Percentiles rank a stretch among this genome's conserved stretches.
Evolutionary conservation across 2,113 vertebrate species (phyloP).

Genomic region (Pandion haliaetus): DNA sequence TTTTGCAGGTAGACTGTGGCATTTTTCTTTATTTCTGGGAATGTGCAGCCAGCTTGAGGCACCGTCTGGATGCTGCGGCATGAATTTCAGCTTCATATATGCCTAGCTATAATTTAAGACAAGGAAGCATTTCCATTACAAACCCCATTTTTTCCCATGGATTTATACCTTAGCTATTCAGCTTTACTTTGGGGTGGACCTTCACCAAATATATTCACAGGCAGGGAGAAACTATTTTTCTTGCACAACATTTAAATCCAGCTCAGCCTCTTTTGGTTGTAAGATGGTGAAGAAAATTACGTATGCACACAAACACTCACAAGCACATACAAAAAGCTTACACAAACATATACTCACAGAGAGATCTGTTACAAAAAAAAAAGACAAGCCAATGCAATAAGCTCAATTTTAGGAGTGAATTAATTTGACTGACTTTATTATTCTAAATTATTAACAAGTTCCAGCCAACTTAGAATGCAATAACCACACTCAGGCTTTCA

Average conservation of each 20-base stretch:
- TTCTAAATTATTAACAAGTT: conserved; percentile 55
- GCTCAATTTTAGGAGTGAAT: background rate
- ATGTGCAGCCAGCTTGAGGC: background rate
- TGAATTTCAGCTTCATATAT: conserved; percentile 15
- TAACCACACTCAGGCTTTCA: background rate
- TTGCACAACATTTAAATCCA: background rate
- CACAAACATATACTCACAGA: background rate
- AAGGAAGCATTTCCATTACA: conserved; percentile 22
- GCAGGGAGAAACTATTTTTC: background rate
- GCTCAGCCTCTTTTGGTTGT: background rate
- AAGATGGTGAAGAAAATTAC: conserved; percentile 32
- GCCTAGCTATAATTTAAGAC: background rate
- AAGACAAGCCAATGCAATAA: conserved; percentile 27
- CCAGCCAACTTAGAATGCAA: background rate
- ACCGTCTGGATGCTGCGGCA: conserved; percentile 42
- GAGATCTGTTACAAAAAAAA: conserved; percentile 15
- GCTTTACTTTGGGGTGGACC: background rate
- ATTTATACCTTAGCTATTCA: conserved; percentile 22
- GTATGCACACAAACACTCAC: background rate
- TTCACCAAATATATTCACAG: background rate
- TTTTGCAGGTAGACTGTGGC: conserved; percentile 18
- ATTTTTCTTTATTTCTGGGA: background rate
- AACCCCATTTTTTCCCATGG: background rate
- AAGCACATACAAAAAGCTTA: conserved; percentile 20
- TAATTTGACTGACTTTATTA: conserved; percentile 19